Evolutionary conservation across 2,797 vertebrate species (phyloP).

Genomic region (Chanos chanos): DNA sequence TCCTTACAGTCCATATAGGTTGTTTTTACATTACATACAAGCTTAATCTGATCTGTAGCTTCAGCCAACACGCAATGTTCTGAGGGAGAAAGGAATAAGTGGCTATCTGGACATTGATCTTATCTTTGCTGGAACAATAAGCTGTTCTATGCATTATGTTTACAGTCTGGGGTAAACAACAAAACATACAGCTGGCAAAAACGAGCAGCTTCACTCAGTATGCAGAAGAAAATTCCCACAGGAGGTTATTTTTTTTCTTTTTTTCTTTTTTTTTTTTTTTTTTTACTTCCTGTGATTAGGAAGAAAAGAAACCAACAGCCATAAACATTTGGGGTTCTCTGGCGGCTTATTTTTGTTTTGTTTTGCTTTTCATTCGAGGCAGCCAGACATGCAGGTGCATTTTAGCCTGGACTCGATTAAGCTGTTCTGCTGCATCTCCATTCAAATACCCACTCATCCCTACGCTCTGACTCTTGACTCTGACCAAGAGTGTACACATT

Average conservation of each 20-base stretch:
- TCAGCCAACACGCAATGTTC: background rate
- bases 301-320: conserved; percentile 41
- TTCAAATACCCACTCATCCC: background rate
- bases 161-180: conserved; percentile 23
- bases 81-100: background rate
- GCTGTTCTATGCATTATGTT: conserved; percentile 15
- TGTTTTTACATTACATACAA: no score
- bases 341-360: conserved; percentile 11
- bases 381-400: conserved; percentile 19
- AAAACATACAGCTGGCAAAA: conserved; percentile 5
- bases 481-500: background rate
- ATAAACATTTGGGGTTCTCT: conserved; percentile 39
- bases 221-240: conserved; percentile 39
- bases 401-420: background rate
- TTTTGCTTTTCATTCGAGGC: conserved; percentile 24
- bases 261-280: no score
- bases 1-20: no score
- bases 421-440: background rate
- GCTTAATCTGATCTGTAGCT: no score
- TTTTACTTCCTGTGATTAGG: conserved; percentile 46
- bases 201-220: conserved; percentile 14
- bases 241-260: no score
- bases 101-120: background rate
- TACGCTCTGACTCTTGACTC: background rate
- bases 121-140: conserved; percentile 13